Percentiles rank a stretch among this genome's conserved stretches.
Conservation (phyloP, 2,888 invertebrate species). For the Cephus sareptanus region DNA sequence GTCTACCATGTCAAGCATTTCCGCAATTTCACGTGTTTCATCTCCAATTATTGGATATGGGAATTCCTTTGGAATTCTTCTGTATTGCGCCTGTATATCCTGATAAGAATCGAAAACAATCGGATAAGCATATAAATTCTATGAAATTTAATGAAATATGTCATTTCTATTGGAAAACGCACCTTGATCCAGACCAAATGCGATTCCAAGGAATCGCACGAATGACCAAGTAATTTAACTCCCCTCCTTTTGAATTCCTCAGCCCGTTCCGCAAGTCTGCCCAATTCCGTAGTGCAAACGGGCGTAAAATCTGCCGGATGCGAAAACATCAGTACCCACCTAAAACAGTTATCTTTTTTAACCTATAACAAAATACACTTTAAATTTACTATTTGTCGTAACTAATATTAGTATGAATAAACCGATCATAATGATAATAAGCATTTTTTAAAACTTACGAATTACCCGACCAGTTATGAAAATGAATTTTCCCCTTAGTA, state of each 20-base stretch:
- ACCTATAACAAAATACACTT: background rate
- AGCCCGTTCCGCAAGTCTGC: conserved; percentile 65
- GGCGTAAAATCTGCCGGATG: conserved; percentile 76
- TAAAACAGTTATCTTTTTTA: conserved; percentile 43
- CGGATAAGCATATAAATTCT: background rate
- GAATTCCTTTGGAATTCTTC: conserved; percentile 60
- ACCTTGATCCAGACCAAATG: conserved; percentile 71
- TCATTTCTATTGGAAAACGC: conserved; percentile 20
- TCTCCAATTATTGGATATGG: conserved; percentile 74
- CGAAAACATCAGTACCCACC: conserved; percentile 74
- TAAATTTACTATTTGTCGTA: background rate
- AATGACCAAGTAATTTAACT: conserved; percentile 71
- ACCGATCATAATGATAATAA: background rate
- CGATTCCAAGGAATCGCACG: conserved; percentile 69
- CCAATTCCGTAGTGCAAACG: conserved; percentile 75
- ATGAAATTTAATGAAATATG: background rate
- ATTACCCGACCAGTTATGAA: conserved; percentile 14
- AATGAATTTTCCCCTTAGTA: conserved; percentile 11
- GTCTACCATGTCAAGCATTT: conserved; percentile 71
- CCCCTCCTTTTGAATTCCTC: conserved; percentile 68
- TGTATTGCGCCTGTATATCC: conserved; percentile 60
- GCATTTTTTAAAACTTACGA: conserved; percentile 7
- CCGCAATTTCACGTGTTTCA: conserved; percentile 68
- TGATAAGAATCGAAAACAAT: conserved; percentile 22
- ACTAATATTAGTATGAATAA: background rate